A percentile compares a stretch with the other conserved stretches of the same genome.
Conservation (phyloP, 2,113 vertebrate genomes). For the Spea bombifrons region DNA sequence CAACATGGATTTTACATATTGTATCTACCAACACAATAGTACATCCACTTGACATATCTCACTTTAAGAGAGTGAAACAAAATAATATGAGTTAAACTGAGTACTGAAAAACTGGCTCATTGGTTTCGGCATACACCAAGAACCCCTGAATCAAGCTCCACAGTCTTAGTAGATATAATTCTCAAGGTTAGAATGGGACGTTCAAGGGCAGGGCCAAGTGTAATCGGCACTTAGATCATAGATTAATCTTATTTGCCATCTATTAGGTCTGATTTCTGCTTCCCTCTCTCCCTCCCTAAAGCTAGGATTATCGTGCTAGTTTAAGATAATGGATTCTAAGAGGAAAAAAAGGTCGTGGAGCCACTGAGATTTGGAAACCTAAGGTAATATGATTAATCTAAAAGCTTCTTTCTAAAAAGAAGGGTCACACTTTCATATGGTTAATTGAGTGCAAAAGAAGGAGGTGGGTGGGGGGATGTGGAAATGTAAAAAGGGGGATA, state of each 20-base stretch:
- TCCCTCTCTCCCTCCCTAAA: conserved; percentile 93
- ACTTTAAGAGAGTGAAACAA: too few species aligned
- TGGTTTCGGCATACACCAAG: conserved; percentile 73
- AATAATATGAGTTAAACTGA: too few species aligned
- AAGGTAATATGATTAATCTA: conserved; percentile 99
- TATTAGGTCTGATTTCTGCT: conserved; percentile 99
- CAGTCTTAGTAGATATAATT: conserved; percentile 90
- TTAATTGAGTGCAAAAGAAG: conserved; percentile 81
- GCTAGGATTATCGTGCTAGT: conserved; percentile 99
- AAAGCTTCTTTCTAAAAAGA: conserved; percentile 94
- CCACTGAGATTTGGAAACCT: conserved; percentile 94
- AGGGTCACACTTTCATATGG: conserved; percentile 83
- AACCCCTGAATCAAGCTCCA: conserved; percentile 92
- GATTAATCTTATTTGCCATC: conserved; percentile 99
- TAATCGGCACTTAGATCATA: conserved; percentile 99
- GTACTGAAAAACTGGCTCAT: not conserved
- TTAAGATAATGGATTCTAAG: conserved; percentile 99
- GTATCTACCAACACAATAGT: too few species aligned
- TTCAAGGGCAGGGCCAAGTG: conserved; percentile 99
- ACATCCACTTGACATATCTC: too few species aligned
- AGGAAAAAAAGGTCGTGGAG: conserved; percentile 91
- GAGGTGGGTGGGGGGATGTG: conserved; percentile 55
- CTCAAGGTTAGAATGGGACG: conserved; percentile 99
- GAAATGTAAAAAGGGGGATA: conserved; percentile 34
- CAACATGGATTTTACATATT: too few species aligned